These are phyloP conservation scores for Empidonax traillii DNA, from an alignment of 2,113 vertebrate species.

Conservation along the genomic window DNA sequence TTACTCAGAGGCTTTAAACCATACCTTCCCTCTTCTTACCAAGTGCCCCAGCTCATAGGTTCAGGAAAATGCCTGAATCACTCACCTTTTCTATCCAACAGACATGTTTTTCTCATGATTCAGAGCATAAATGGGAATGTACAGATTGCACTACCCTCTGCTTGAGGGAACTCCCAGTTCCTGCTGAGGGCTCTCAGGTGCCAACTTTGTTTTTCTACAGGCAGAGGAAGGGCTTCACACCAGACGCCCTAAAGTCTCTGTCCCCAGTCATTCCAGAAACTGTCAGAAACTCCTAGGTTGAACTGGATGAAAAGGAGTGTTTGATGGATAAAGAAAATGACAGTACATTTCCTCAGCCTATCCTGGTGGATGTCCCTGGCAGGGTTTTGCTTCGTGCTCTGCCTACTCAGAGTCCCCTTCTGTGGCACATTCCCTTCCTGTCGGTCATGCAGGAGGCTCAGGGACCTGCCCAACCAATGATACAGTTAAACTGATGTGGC, in stretches of 20 bases:
- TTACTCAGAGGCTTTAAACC: background rate
- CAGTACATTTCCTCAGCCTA: background rate
- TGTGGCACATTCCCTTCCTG: accelerated
- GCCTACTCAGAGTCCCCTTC: background rate
- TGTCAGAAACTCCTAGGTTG: background rate
- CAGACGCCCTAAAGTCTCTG: background rate
- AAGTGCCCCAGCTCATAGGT: background rate
- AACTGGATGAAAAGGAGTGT: background rate
- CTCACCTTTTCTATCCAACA: background rate
- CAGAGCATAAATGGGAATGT: background rate
- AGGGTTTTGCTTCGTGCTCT: accelerated
- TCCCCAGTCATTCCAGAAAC: background rate
- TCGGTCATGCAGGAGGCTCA: background rate
- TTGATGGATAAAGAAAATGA: background rate
- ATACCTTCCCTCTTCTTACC: background rate
- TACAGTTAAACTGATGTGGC: background rate
- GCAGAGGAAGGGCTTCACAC: background rate
- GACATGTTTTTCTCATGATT: background rate
- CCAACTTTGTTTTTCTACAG: background rate
- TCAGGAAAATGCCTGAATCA: background rate
- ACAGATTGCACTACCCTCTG: background rate
- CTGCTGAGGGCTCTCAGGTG: background rate
- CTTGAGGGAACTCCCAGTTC: background rate
- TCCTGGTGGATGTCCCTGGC: background rate
- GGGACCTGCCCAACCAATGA: background rate